phyloP scores from a whole-genome alignment of 2,113 vertebrate genomes.

The Riparia riparia region DNA sequence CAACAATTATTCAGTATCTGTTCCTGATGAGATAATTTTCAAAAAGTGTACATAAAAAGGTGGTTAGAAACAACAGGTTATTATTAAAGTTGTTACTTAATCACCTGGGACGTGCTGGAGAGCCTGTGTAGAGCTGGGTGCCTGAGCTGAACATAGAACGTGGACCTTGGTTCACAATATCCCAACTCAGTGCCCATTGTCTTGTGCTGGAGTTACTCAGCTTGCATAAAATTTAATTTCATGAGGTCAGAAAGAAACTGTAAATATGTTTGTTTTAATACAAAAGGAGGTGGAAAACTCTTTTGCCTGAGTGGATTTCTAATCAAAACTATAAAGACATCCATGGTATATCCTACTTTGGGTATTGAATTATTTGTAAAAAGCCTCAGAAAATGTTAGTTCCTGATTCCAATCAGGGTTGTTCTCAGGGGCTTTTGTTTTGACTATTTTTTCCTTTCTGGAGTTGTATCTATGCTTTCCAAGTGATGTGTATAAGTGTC shows the following conservation, averaged over 20 bases:
- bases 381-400: background rate
- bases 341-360: fast-evolving
- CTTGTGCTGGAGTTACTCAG: background rate
- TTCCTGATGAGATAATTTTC: background rate
- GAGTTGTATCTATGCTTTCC: background rate
- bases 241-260: background rate
- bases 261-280: background rate
- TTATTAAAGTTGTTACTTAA: background rate
- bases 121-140: background rate
- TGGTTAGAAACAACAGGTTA: background rate
- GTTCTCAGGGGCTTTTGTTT: background rate
- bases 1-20: background rate
- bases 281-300: background rate
- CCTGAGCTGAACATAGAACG: background rate
- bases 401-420: background rate
- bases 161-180: background rate
- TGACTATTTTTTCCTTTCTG: fast-evolving
- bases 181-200: background rate
- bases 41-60: background rate
- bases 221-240: background rate
- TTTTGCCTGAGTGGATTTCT: background rate
- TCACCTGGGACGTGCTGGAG: background rate
- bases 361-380: background rate
- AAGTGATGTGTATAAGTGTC: background rate
- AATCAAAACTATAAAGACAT: background rate